Evolutionary conservation across 2,888 invertebrate species (phyloP), one percentile per base, ranked within the genome.

Genomic region (Netelia virgata): DNA sequence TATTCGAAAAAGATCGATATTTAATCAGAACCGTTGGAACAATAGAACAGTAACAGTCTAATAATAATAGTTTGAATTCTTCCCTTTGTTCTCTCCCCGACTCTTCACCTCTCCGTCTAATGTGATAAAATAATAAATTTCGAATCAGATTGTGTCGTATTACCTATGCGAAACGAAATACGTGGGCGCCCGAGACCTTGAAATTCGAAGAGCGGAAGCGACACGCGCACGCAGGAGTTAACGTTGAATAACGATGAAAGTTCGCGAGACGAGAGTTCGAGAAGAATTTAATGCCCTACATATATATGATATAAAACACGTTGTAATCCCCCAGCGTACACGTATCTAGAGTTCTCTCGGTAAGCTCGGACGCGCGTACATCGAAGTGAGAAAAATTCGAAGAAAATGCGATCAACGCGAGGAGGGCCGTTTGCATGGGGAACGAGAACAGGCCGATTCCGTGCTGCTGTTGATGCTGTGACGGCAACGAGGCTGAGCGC

Each of bases 351-450:
- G 50, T 18, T 55, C 41, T n/a, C 10, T 47, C 47, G 47, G 72
- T 47, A 63, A 63, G 75, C 80, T 80, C 23, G 55, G 68, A 11
- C 11, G 50, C 50, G 47, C 57, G 53, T 41, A 80, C 53, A 61
- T 47, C 57, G 70, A 64, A 41, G 72, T 53, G 59, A 61, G 10
- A 70, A 59, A 70, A 73, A 66, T 28, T 61, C 9, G 18, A 16
- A 47, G 57, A 53, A 47, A 83, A 70, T 70, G 55, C 47, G 55
- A 43, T 81, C 53, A 68, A 66, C 61, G 20, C 28, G 53, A 23
- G 70, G 70, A 81, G 72, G 75, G 70, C 59, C 63, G 59, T 76
- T 84, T 70, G 47, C 75, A 61, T 61, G 69, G 41, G 41, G 20
- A 66, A 43, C n/a, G 47, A 50, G 61, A n/a, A 73, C 28, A 61